Conservation (phyloP, 2,113 vertebrate genomes). For the Charina bottae region DNA sequence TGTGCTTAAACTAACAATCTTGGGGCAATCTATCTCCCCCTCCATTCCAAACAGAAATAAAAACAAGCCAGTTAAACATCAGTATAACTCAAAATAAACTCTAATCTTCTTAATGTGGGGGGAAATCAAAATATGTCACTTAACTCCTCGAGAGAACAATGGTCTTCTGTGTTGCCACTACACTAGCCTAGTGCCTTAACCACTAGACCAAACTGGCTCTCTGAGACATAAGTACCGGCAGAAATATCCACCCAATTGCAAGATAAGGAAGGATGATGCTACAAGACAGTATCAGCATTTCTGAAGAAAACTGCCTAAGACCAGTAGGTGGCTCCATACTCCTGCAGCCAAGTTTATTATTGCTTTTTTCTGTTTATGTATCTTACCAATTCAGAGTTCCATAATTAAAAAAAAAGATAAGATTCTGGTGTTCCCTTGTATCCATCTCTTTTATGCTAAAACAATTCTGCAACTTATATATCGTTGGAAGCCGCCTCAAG, state of each 20-base stretch:
- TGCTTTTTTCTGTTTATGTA: neutral
- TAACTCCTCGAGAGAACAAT: no score
- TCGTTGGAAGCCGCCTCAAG: neutral
- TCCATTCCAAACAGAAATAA: no score
- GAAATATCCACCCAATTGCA: no score
- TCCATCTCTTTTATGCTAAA: neutral
- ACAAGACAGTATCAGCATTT: neutral
- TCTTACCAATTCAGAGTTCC: conserved; percentile 25
- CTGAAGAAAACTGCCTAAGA: neutral
- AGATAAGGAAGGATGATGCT: neutral
- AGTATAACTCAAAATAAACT: no score
- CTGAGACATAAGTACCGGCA: no score
- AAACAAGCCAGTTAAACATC: no score
- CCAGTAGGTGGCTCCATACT: conserved; percentile 63
- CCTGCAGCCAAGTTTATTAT: conserved; percentile 45
- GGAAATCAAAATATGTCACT: no score
- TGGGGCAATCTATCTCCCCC: no score
- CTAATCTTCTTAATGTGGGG: no score
- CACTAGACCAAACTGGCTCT: neutral
- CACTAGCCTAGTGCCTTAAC: no score
- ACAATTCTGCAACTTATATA: conserved; percentile 5
- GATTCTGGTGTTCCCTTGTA: conserved; percentile 22
- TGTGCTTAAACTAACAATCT: no score
- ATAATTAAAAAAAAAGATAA: conserved; percentile 38
- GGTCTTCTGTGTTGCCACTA: no score